phyloP scores from a whole-genome alignment of 2,113 vertebrate genomes.

The Sphyrna mokarran region DNA sequence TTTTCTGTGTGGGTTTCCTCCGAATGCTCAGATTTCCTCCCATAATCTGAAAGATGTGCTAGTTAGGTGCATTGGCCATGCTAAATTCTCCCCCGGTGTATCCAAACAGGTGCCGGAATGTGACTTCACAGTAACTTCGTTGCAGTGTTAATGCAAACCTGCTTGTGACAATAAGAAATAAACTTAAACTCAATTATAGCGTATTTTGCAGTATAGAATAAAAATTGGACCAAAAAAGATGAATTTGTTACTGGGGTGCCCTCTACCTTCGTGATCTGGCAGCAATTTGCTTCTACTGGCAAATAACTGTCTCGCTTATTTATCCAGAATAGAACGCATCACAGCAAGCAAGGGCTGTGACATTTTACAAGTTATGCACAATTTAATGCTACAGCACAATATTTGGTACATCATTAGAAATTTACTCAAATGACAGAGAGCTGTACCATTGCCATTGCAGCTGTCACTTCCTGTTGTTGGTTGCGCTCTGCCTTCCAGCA shows the following conservation, averaged over 20 bases:
- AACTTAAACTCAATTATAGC: neutral
- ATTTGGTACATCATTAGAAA: neutral
- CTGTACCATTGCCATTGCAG: neutral
- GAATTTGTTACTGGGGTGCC: neutral
- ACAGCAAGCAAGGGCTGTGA: neutral
- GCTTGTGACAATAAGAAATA: too few species aligned
- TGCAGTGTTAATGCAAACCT: too few species aligned
- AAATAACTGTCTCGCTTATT: neutral
- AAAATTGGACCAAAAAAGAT: neutral
- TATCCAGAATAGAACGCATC: neutral
- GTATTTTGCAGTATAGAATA: neutral
- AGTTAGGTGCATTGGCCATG: too few species aligned
- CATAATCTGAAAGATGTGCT: too few species aligned
- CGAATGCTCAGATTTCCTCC: too few species aligned
- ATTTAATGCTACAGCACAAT: neutral
- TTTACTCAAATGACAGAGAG: conserved; percentile 16
- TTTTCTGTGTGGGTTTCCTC: too few species aligned
- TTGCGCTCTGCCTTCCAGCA: neutral
- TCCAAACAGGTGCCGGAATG: too few species aligned
- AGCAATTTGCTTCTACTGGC: too few species aligned
- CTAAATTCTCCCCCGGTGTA: too few species aligned
- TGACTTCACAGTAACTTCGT: too few species aligned
- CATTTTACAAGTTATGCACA: conserved; percentile 21
- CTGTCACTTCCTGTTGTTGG: conserved; percentile 28
- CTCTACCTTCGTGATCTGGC: neutral